Evolutionary conservation across 37 sponge, comb jelly and placozoan species (phyloP).

Genomic region (Geodia barretti): DNA sequence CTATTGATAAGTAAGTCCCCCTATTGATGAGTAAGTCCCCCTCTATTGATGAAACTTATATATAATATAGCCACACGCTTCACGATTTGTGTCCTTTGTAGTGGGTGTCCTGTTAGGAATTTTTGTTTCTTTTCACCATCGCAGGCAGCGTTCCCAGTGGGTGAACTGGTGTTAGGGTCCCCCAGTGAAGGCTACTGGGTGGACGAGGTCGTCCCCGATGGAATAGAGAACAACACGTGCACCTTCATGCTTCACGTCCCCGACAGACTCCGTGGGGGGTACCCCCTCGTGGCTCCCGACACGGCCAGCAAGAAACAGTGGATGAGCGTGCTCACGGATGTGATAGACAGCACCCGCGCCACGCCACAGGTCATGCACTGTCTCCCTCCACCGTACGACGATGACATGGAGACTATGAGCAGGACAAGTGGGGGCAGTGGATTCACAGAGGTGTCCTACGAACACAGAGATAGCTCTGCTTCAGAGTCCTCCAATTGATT

Average conservation of each 20-base stretch:
- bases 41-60: neutral
- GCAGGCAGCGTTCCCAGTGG: slow-evolving; percentile 74
- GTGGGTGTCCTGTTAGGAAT: neutral
- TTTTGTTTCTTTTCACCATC: neutral
- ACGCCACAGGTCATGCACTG: neutral
- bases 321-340: slow-evolving; percentile 37
- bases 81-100: too few relatives aligned
- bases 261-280: slow-evolving; percentile 33
- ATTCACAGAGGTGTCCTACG: neutral
- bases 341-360: slow-evolving; percentile 23
- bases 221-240: slow-evolving; percentile 5
- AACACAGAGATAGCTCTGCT: neutral
- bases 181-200: slow-evolving; percentile 30
- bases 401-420: neutral
- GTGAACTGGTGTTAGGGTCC: slow-evolving; percentile 60
- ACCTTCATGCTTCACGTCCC: slow-evolving; percentile 60
- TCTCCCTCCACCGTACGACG: neutral
- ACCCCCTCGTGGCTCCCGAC: slow-evolving; percentile 47
- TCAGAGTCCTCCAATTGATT: too few relatives aligned
- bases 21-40: too few relatives aligned
- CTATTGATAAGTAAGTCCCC: too few relatives aligned
- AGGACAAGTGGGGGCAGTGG: neutral
- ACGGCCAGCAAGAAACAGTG: slow-evolving; percentile 51
- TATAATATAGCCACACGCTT: neutral
- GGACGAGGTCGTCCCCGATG: slow-evolving; percentile 27